A percentile compares a stretch with the other conserved stretches of the same genome.
Evolutionary conservation across 2,113 vertebrate species (phyloP).

Genomic region (Gallinago paraguaiae): DNA sequence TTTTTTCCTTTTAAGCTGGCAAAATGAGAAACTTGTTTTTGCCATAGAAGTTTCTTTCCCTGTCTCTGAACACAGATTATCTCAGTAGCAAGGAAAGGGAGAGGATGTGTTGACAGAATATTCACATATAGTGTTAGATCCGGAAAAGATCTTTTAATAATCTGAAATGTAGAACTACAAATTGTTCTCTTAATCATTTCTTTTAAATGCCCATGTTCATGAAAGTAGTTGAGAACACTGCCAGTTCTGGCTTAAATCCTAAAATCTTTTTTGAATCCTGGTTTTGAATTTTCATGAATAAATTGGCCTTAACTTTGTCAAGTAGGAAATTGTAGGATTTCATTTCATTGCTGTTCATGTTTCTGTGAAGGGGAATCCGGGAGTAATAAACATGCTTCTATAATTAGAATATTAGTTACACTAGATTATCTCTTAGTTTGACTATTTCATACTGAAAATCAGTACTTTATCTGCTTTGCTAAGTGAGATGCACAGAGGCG

Average conservation of each 20-base stretch:
- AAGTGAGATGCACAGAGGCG: background rate
- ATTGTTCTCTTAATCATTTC: background rate
- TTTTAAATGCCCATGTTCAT: background rate
- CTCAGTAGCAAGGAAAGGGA: background rate
- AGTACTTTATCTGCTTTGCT: background rate
- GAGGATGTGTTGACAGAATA: background rate
- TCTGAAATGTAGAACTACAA: background rate
- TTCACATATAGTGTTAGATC: background rate
- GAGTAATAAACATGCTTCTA: background rate
- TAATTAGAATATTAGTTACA: constrained; percentile 54
- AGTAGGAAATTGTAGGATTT: background rate
- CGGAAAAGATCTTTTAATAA: background rate
- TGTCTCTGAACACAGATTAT: background rate
- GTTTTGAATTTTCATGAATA: background rate
- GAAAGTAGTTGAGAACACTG: background rate
- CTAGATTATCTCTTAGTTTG: background rate
- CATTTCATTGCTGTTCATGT: background rate
- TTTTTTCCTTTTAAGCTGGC: background rate
- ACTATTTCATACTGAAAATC: background rate
- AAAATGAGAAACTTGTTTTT: background rate
- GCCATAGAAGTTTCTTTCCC: background rate
- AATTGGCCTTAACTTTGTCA: background rate
- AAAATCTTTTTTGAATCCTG: background rate
- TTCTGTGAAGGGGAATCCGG: background rate
- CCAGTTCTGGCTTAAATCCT: background rate